Conservation (phyloP, 2,113 vertebrate genomes). For the Tor tambroides region DNA sequence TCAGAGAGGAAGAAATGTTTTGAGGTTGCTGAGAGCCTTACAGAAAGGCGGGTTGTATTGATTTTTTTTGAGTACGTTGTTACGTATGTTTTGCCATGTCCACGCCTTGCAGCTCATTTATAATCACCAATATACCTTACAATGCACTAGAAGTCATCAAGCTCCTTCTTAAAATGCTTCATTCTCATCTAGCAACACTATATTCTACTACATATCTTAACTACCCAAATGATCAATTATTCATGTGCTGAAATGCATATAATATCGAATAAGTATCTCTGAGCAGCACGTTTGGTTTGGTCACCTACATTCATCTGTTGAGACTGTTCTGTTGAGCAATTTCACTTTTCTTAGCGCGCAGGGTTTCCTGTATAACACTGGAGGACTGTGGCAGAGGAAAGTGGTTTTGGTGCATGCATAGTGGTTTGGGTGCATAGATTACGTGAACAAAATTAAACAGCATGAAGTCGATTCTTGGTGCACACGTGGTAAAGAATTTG, state of each 20-base stretch:
- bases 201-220: neutral
- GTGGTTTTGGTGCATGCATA: neutral
- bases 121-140: neutral
- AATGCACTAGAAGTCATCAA: neutral
- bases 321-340: slow-evolving; percentile 3
- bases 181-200: neutral
- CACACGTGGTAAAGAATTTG: neutral
- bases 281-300: neutral
- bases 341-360: neutral
- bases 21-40: neutral
- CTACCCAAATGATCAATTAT: neutral
- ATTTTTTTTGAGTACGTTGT: neutral
- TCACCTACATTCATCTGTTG: neutral
- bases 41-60: slow-evolving; percentile 33
- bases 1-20: slow-evolving; percentile 14
- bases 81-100: neutral
- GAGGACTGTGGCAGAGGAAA: neutral
- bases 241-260: neutral
- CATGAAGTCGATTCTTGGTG: neutral
- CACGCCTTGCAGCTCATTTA: neutral
- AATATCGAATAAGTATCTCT: neutral
- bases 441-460: neutral
- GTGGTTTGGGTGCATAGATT: neutral
- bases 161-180: neutral
- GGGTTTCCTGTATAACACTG: slow-evolving; percentile 18